phyloP scores from a whole-genome alignment of 2,888 invertebrate species.

The Cryptocheilus praepositus region DNA sequence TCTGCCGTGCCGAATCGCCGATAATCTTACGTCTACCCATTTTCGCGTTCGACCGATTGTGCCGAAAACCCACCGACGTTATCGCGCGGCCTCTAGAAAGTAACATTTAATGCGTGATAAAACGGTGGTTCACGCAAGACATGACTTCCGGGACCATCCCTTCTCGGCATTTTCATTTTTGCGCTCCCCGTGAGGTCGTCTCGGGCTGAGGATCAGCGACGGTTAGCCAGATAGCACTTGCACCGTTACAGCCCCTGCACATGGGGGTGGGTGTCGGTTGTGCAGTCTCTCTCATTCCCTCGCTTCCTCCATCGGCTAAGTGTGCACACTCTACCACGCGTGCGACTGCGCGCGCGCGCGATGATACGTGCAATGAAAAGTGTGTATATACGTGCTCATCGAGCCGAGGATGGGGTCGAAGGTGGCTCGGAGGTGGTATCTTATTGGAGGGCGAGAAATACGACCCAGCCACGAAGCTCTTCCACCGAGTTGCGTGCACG shows the following conservation, averaged over 20 bases:
- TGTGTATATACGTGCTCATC: constrained; percentile 24
- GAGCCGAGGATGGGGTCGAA: constrained; percentile 51
- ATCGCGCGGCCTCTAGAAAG: too few species aligned
- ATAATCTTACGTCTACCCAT: too few species aligned
- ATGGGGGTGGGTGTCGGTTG: constrained; percentile 46
- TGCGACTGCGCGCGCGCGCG: background rate
- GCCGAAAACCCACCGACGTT: too few species aligned
- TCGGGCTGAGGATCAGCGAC: constrained; percentile 56
- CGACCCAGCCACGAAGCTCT: constrained; percentile 54
- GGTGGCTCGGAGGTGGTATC: constrained; percentile 63
- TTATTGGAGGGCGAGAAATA: constrained; percentile 64
- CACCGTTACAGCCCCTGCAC: constrained; percentile 45
- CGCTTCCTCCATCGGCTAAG: background rate
- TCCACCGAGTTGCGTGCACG: constrained; percentile 57
- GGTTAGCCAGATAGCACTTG: constrained; percentile 51
- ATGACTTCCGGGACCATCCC: constrained; percentile 40
- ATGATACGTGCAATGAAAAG: constrained; percentile 4
- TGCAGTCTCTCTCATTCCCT: background rate
- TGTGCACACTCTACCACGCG: background rate
- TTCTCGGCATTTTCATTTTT: constrained; percentile 32
- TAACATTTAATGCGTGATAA: too few species aligned
- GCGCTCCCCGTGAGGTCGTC: constrained; percentile 38
- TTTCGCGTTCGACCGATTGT: too few species aligned
- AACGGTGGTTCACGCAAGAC: constrained; percentile 12
- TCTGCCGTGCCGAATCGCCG: too few species aligned